Conservation (phyloP, 2,888 invertebrate genomes). For the Pammene fasciana region DNA sequence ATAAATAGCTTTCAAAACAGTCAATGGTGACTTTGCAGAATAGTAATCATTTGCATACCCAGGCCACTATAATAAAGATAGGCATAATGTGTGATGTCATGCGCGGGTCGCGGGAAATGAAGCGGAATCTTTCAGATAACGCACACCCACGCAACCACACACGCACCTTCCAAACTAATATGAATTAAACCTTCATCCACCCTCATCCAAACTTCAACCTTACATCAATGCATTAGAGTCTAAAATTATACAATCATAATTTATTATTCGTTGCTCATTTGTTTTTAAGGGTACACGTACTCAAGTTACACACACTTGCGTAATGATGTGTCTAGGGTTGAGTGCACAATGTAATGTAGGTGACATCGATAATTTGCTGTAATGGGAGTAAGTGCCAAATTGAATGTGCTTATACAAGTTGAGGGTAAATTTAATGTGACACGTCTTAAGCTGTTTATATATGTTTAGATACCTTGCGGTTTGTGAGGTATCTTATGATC, state of each 20-base stretch:
- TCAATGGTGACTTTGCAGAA: slow-evolving; percentile 37
- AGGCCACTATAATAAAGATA: slow-evolving; percentile 44
- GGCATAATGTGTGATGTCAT: slow-evolving; percentile 70
- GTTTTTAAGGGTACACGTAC: slow-evolving; percentile 42
- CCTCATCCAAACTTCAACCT: background rate
- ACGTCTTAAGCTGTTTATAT: slow-evolving; percentile 46
- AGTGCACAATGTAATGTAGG: slow-evolving; percentile 74
- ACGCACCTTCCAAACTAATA: slow-evolving; percentile 37
- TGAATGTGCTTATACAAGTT: slow-evolving; percentile 65
- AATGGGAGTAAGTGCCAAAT: slow-evolving; percentile 75
- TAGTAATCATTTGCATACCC: slow-evolving; percentile 41
- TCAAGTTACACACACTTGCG: slow-evolving; percentile 46
- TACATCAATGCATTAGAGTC: background rate
- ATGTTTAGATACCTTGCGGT: background rate
- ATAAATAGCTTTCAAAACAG: slow-evolving; percentile 22
- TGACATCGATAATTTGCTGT: slow-evolving; percentile 80
- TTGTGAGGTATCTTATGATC: background rate
- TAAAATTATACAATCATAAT: background rate
- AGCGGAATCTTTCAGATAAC: slow-evolving; percentile 83
- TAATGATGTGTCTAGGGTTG: slow-evolving; percentile 57
- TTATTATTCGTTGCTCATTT: slow-evolving; percentile 9
- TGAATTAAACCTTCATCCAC: background rate
- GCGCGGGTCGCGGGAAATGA: slow-evolving; percentile 80
- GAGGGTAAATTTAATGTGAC: slow-evolving; percentile 58
- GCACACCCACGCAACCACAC: slow-evolving; percentile 73